These are phyloP conservation scores for Drosophila baimaii DNA, from an alignment of 1,140 invertebrate species.

Conservation along the genomic window DNA sequence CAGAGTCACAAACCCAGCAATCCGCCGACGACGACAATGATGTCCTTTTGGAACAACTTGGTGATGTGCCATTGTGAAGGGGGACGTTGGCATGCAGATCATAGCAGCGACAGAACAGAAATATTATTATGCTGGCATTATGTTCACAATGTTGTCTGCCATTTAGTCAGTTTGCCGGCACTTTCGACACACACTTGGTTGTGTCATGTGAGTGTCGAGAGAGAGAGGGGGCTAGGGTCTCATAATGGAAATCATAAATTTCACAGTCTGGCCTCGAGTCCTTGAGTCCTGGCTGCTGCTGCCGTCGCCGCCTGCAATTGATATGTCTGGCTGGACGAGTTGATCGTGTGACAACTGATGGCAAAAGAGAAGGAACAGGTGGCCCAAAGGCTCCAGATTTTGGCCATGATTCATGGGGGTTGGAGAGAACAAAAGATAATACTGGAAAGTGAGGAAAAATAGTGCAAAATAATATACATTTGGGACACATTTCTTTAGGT, in stretches of 20 bases:
- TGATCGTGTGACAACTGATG: slow-evolving; percentile 37
- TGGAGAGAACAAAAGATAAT: neutral
- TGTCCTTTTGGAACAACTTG: slow-evolving; percentile 6
- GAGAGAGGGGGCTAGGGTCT: slow-evolving; percentile 14
- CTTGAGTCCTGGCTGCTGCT: slow-evolving; percentile 2
- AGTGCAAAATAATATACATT: no score
- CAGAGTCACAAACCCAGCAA: slow-evolving; percentile 32
- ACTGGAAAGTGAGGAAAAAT: neutral
- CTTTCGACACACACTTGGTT: slow-evolving; percentile 18
- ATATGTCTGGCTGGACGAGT: slow-evolving; percentile 35
- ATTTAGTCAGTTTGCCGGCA: slow-evolving; percentile 62
- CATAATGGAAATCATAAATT: slow-evolving; percentile 78
- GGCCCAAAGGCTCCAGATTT: neutral
- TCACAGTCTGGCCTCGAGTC: slow-evolving; percentile 43
- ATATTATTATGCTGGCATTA: slow-evolving; percentile 82
- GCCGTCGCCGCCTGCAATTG: slow-evolving; percentile 28
- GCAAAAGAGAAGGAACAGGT: slow-evolving; percentile 19
- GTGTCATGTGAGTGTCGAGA: slow-evolving; percentile 51
- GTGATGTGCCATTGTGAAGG: slow-evolving; percentile 16
- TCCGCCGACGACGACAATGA: slow-evolving; percentile 7
- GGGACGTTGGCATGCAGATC: slow-evolving; percentile 66
- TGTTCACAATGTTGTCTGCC: slow-evolving; percentile 80
- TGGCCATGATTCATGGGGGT: neutral
- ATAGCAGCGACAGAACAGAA: slow-evolving; percentile 76
- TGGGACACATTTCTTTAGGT: no score